Evolutionary conservation across 64 coral and sea anemone species (phyloP).

Genomic region (Pocillopora verrucosa): DNA sequence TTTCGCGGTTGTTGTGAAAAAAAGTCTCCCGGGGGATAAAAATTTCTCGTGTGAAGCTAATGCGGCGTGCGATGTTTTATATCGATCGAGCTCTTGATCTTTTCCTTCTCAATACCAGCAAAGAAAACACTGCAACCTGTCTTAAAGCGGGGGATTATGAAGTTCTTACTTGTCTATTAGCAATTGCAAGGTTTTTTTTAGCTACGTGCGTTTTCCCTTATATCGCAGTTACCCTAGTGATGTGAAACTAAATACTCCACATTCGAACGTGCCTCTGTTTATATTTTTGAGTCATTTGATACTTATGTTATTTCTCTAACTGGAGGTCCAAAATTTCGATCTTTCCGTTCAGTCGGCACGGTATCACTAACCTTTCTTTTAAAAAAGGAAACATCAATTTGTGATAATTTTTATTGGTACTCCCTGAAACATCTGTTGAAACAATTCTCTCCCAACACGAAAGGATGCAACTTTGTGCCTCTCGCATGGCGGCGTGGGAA

Average conservation of each 20-base stretch:
- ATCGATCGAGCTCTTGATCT: background rate
- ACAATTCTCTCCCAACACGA: background rate
- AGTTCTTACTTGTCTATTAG: constrained; percentile 5
- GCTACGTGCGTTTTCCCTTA: constrained; percentile 13
- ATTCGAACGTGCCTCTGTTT: constrained; percentile 27
- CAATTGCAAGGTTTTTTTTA: constrained; percentile 7
- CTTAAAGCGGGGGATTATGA: background rate
- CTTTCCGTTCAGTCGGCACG: constrained; percentile 1
- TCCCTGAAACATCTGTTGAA: too few species aligned
- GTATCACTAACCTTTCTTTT: background rate
- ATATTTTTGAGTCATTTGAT: constrained; percentile 35
- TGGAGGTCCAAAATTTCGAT: constrained; percentile 51
- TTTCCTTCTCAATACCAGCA: background rate
- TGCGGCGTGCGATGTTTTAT: constrained; percentile 11
- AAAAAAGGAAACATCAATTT: background rate
- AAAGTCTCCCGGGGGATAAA: constrained; percentile 41
- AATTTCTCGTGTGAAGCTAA: background rate
- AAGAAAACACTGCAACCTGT: background rate
- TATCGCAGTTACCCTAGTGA: constrained; percentile 24
- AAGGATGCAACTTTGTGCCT: background rate
- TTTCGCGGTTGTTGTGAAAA: constrained; percentile 56
- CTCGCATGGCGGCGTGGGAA: background rate
- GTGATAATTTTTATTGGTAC: background rate
- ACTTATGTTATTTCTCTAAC: constrained; percentile 28
- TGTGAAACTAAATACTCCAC: constrained; percentile 27